A percentile compares a stretch with the other conserved stretches of the same genome.
Evolutionary conservation across 2,113 vertebrate species (phyloP).

Genomic region (Chamaea fasciata): DNA sequence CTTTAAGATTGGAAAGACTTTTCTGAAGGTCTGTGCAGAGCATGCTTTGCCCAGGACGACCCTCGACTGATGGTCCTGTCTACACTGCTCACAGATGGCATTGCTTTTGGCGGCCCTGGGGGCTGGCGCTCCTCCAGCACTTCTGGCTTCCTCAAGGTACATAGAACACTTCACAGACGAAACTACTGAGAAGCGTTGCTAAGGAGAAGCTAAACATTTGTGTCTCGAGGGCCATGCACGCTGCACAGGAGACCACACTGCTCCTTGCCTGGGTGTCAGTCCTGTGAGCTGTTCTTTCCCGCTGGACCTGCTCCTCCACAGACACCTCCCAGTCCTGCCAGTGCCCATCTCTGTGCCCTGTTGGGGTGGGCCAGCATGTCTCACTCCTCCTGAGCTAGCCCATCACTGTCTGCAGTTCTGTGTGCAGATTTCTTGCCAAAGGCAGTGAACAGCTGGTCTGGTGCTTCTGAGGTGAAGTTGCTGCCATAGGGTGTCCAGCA

Average conservation of each 20-base stretch:
- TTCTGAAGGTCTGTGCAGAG: background rate
- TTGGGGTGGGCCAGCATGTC: background rate
- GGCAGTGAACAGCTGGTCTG: background rate
- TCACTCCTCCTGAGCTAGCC: background rate
- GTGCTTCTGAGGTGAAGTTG: background rate
- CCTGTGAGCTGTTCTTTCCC: background rate
- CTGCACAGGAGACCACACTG: accelerated
- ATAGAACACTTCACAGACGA: background rate
- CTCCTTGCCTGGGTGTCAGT: background rate
- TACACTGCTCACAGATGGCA: background rate
- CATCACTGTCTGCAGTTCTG: accelerated
- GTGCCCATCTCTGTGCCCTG: background rate
- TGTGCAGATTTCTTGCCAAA: background rate
- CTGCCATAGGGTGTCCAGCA: accelerated
- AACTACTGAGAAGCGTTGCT: background rate
- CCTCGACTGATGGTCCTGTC: background rate
- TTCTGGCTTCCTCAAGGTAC: background rate
- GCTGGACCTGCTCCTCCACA: background rate
- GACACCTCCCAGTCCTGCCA: background rate
- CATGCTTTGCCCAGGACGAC: background rate
- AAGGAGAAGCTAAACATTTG: background rate
- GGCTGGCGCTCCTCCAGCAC: background rate
- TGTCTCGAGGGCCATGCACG: background rate
- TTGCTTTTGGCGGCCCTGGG: background rate
- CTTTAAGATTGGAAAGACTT: background rate